phyloP scores from a whole-genome alignment of 2,888 invertebrate species.

The Coelinius sp. region DNA sequence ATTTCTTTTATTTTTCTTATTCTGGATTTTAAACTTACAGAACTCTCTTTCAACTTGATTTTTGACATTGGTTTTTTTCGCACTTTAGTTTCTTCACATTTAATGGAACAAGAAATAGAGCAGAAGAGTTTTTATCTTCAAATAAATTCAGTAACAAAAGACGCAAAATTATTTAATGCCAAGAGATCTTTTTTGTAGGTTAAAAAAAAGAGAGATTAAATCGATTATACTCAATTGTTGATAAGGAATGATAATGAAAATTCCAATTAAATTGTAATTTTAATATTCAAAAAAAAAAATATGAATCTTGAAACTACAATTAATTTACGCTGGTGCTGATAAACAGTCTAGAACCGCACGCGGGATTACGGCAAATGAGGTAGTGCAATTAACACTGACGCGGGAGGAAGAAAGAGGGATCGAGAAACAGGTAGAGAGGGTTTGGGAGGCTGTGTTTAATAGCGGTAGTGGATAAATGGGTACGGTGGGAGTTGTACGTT shows the following conservation, averaged over 20 bases:
- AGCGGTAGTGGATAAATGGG: conserved; percentile 12
- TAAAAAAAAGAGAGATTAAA: neutral
- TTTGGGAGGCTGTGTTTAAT: conserved; percentile 29
- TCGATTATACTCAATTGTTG: neutral
- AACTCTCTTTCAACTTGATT: neutral
- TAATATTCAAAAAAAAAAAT: neutral
- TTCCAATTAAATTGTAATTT: neutral
- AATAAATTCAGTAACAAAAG: neutral
- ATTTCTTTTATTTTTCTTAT: neutral
- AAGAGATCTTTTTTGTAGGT: neutral
- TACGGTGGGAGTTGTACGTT: neutral
- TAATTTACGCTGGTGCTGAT: conserved; percentile 28
- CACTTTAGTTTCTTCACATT: neutral
- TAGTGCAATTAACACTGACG: conserved; percentile 32
- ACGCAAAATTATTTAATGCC: neutral
- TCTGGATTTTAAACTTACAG: conserved; percentile 1
- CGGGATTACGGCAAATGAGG: conserved; percentile 35
- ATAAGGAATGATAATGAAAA: conserved; percentile 24
- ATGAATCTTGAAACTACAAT: conserved; percentile 19
- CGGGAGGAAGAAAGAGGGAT: neutral
- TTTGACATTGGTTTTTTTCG: neutral
- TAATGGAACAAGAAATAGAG: neutral
- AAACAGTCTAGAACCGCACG: conserved; percentile 35
- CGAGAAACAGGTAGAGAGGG: neutral
- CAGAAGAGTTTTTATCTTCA: neutral